Conservation (phyloP, 2,113 vertebrate genomes). For the Rhinopithecus roxellana region DNA sequence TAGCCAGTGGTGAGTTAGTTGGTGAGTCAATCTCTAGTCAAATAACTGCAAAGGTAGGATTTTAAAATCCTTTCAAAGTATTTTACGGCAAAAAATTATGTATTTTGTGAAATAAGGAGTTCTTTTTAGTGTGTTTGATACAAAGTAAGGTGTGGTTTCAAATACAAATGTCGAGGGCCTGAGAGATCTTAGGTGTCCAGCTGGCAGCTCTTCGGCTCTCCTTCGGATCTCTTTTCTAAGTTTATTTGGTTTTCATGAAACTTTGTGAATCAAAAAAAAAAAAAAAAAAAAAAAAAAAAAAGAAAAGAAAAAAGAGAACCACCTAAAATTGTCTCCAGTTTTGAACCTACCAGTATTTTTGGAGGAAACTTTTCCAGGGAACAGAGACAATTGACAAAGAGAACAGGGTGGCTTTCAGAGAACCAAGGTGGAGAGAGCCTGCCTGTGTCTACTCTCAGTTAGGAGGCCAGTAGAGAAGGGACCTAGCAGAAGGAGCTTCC, state of each 20-base stretch:
- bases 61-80: background rate
- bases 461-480: background rate
- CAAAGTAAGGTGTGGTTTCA: background rate
- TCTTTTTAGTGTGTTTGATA: background rate
- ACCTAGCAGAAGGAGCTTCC: background rate
- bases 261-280: background rate
- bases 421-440: background rate
- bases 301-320: too few species aligned
- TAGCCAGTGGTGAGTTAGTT: background rate
- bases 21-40: background rate
- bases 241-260: conserved; percentile 23
- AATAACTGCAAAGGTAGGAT: background rate
- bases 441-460: background rate
- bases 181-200: background rate
- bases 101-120: background rate
- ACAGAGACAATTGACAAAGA: background rate
- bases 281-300: too few species aligned
- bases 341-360: background rate
- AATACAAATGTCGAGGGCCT: background rate
- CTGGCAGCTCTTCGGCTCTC: background rate
- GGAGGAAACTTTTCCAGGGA: background rate
- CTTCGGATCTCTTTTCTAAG: background rate
- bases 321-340: background rate
- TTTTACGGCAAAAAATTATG: background rate
- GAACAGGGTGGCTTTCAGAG: background rate